These are phyloP conservation scores for Drosophila rellima DNA, from an alignment of 2,888 invertebrate species.

Conservation along the genomic window DNA sequence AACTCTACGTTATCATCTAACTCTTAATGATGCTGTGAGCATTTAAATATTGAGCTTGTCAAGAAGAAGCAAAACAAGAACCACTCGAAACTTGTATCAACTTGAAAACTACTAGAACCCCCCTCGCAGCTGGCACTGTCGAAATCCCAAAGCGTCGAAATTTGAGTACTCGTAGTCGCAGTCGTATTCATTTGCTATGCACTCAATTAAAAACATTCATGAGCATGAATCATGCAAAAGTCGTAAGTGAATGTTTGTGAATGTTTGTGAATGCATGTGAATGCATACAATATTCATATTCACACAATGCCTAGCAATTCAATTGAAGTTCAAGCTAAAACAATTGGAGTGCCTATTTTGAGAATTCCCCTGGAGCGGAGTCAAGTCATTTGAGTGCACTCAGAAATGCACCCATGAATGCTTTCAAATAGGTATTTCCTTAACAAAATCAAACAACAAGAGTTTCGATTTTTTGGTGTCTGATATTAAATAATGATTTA, in stretches of 20 bases:
- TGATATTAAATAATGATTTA: not conserved
- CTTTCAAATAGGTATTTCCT: not conserved
- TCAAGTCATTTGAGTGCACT: constrained; percentile 1
- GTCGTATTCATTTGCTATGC: constrained; percentile 13
- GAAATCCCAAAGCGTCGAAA: not conserved
- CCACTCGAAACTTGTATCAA: not conserved
- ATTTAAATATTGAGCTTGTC: not conserved
- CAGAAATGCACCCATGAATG: not conserved
- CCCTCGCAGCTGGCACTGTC: not conserved
- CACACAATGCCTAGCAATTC: not conserved
- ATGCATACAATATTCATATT: constrained; percentile 12
- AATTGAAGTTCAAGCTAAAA: not conserved
- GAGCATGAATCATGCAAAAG: constrained; percentile 13
- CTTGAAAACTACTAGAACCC: not conserved
- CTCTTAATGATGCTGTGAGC: not conserved
- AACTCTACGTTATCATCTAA: not conserved
- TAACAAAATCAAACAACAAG: too few relatives aligned
- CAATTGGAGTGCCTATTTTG: not conserved
- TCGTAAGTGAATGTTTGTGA: constrained; percentile 13
- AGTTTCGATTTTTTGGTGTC: not conserved
- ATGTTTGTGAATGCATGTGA: constrained; percentile 5
- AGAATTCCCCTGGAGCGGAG: not conserved
- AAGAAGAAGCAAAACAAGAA: not conserved
- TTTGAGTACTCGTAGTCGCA: too few relatives aligned
- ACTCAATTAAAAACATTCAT: constrained; percentile 12